Evolutionary conservation across 2,113 vertebrate species (phyloP).

Genomic region (Hemiprocne comata): DNA sequence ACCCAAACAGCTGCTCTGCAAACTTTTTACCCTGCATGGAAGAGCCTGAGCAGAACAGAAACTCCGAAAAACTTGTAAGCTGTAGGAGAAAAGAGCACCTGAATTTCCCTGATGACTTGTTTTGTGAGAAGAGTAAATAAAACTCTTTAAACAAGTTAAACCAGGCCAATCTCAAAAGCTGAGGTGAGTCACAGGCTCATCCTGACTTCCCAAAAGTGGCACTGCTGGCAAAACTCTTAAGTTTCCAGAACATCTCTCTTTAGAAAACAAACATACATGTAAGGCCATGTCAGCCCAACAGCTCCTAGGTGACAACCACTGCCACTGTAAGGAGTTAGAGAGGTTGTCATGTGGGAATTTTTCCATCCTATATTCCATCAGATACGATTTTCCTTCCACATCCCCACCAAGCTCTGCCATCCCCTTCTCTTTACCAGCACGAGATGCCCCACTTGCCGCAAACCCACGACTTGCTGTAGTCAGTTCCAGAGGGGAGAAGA

Average conservation of each 20-base stretch:
- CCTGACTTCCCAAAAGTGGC: background rate
- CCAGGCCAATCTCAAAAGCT: background rate
- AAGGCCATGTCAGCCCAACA: background rate
- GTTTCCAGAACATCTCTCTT: background rate
- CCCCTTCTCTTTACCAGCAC: background rate
- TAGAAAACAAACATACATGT: background rate
- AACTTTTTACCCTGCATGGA: background rate
- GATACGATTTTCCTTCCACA: no score
- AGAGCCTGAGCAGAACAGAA: background rate
- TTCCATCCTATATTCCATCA: background rate
- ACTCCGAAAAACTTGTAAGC: background rate
- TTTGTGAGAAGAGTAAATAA: background rate
- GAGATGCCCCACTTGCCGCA: background rate
- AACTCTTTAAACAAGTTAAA: background rate
- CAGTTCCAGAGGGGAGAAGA: rapidly evolving
- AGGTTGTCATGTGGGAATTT: background rate
- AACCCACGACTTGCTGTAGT: background rate
- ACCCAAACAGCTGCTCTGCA: background rate
- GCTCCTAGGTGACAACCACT: background rate
- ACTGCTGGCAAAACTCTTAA: background rate
- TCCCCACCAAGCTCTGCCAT: rapidly evolving
- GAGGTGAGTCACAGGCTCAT: background rate
- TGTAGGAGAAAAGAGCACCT: background rate
- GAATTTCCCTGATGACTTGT: background rate
- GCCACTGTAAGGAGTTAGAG: background rate